Percentiles rank a stretch among this genome's conserved stretches.
Conservation (phyloP, 2,113 vertebrate species). For the Myocastor coypus region DNA sequence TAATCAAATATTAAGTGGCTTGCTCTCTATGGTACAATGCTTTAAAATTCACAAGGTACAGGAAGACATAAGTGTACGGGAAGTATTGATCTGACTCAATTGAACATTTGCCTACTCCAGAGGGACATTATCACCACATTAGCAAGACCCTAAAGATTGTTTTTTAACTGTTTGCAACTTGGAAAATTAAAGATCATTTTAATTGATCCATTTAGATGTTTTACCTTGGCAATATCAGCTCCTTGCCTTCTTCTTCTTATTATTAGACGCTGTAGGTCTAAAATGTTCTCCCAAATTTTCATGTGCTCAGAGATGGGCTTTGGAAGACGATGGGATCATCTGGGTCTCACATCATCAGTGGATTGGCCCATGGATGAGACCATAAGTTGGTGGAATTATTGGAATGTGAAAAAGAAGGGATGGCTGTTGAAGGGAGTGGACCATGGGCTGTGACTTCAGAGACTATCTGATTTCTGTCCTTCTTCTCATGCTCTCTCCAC, state of each 20-base stretch:
- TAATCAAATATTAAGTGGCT: conserved; percentile 83
- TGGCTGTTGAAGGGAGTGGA: background rate
- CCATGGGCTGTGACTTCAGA: background rate
- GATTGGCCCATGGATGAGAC: background rate
- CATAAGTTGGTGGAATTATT: background rate
- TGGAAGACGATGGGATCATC: background rate
- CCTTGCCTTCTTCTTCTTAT: background rate
- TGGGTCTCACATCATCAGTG: background rate
- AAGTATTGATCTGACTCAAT: conserved; percentile 62
- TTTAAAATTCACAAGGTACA: conserved; percentile 68
- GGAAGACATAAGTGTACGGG: conserved; percentile 63
- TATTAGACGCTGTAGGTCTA: background rate
- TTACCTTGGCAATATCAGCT: background rate
- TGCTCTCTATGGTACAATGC: conserved; percentile 54
- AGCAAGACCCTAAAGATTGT: conserved; percentile 1
- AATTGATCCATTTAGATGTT: conserved; percentile 23
- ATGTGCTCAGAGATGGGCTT: background rate
- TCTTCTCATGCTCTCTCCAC: background rate
- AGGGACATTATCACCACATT: conserved; percentile 45
- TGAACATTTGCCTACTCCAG: conserved; percentile 17
- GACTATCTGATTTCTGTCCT: background rate
- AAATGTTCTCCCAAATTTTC: background rate
- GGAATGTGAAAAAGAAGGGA: background rate
- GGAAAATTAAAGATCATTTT: conserved; percentile 50
- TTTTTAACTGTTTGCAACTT: conserved; percentile 55